phyloP scores from a whole-genome alignment of 1,140 invertebrate species.

The Lordiphosa mommai region DNA sequence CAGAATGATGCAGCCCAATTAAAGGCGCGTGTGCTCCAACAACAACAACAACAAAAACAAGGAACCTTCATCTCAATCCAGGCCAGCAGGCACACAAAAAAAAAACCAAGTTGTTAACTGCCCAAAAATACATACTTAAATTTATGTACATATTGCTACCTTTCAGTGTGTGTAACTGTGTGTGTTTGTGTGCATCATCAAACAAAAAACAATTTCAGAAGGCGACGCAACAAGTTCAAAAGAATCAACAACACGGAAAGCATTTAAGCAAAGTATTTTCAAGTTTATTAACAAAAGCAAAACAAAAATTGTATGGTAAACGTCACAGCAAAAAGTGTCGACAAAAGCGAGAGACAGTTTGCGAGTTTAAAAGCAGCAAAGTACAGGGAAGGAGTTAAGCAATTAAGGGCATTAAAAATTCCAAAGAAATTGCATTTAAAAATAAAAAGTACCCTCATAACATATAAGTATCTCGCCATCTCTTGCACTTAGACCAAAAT shows the following conservation, averaged over 20 bases:
- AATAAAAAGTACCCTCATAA: too few relatives aligned
- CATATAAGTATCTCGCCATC: too few relatives aligned
- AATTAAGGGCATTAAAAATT: background rate
- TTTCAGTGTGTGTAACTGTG: constrained; percentile 9
- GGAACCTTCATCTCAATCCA: constrained; percentile 28
- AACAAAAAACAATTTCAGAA: constrained; percentile 24
- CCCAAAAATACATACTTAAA: constrained; percentile 21
- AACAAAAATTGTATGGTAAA: constrained; percentile 18
- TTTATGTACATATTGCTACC: constrained; percentile 31
- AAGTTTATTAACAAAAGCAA: constrained; percentile 30
- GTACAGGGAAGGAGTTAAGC: background rate
- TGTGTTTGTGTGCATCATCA: constrained; percentile 34
- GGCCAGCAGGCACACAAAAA: constrained; percentile 33
- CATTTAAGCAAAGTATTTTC: constrained; percentile 39
- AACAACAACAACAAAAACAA: background rate
- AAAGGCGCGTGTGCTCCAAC: constrained; percentile 32
- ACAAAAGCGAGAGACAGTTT: background rate
- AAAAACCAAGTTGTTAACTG: constrained; percentile 29
- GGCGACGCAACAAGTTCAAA: constrained; percentile 49
- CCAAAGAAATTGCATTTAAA: too few relatives aligned
- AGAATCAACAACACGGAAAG: constrained; percentile 48
- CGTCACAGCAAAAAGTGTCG: constrained; percentile 38
- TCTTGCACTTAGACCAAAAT: too few relatives aligned
- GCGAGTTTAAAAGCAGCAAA: background rate
- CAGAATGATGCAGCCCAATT: constrained; percentile 43